A percentile compares a stretch with the other conserved stretches of the same genome.
Evolutionary conservation across 2,888 invertebrate genomes (phyloP).

Genomic region (Sarcophaga caerulescens): DNA sequence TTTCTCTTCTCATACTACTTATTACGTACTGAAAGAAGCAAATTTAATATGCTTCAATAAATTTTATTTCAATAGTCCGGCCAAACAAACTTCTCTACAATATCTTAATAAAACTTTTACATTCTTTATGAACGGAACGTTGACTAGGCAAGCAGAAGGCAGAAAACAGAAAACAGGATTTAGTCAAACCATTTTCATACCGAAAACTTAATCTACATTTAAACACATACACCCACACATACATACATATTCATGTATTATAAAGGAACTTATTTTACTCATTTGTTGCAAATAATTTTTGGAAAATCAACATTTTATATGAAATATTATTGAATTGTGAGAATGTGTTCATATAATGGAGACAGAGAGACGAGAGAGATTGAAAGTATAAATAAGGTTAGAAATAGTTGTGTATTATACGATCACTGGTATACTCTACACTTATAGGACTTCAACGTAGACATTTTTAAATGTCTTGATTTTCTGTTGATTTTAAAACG

Average conservation of each 20-base stretch:
- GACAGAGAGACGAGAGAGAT: too few species aligned
- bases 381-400: too few species aligned
- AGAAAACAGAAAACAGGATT: neutral
- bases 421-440: too few species aligned
- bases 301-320: conserved; percentile 17
- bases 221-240: neutral
- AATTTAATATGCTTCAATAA: conserved; percentile 60
- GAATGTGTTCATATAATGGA: neutral
- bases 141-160: neutral
- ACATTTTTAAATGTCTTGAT: too few species aligned
- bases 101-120: conserved; percentile 45
- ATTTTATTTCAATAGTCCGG: conserved; percentile 54
- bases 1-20: neutral
- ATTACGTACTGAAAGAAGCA: neutral
- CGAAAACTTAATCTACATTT: conserved; percentile 35
- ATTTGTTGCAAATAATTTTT: conserved; percentile 42
- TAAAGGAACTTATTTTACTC: conserved; percentile 23
- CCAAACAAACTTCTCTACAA: conserved; percentile 37
- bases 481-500: too few species aligned
- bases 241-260: too few species aligned
- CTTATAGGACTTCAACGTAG: too few species aligned
- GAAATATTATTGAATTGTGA: conserved; percentile 34
- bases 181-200: neutral
- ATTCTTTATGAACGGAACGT: neutral
- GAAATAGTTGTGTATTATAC: too few species aligned